Base-by-base conservation (phyloP, 2,797 vertebrate species). In the Alectoris magna region DNA sequence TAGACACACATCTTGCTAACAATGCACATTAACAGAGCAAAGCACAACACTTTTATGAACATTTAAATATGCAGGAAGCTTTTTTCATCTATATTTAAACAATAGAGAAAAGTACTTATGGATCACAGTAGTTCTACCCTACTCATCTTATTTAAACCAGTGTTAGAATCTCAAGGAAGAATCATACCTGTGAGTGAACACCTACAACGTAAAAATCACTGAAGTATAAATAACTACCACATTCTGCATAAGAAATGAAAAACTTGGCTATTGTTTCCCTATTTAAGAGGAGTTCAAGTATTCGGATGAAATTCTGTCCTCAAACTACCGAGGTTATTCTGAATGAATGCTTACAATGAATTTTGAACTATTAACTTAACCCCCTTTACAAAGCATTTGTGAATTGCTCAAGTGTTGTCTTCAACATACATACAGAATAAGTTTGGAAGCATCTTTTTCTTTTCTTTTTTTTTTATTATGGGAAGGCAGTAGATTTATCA, bases 271-370 rank as follows among this genome's bases (percentile, higher is more conserved):
- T 19, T 44, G 11, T 62, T 39, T 29, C 36, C 22, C 15, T 38
- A 15, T 29, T 59, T 75, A 63, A 86, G 48, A 14, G 12, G 53
- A 55, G 39, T 59, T 84, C 48, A 70, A n/a, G 14, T n/a, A 15
- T 3, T 9, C 0, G 0, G 23, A 29, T 9, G 10, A 73, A 86
- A 69, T 53, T 51, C 48, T 44, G 4, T 41, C 73, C 14, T 70
- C 23, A 8, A 19, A 82, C n/a, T n/a, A 44, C 17, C 34, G 26
- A 68, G 31, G 31, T 21, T 3, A 46, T 75, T 58, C 39, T 46
- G 15, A 84, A 43, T 18, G 41, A 77, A 55, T 14, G 27, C 29
- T 43, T 31, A 53, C 5, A 51, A 71, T 3, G 46, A 90, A 74
- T 11, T 29, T 46, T 0, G 0, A 55, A n/a, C 26, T 29, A 3